Conservation (phyloP, 2,113 vertebrate species). For the Peromyscus leucopus region DNA sequence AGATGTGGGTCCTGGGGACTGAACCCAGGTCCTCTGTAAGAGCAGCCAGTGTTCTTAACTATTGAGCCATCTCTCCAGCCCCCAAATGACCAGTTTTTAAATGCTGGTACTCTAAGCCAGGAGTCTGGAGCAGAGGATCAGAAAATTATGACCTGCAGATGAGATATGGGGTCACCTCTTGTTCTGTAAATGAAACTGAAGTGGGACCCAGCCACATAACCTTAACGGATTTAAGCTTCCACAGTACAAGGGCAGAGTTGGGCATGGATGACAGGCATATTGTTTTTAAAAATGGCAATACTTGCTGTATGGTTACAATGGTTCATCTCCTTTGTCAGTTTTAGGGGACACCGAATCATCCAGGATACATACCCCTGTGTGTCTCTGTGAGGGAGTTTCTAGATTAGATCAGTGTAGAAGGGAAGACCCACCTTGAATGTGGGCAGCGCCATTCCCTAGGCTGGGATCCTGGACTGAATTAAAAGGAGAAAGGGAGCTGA, state of each 20-base stretch:
- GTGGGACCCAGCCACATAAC: accelerated
- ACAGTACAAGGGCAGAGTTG: no score
- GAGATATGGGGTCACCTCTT: no score
- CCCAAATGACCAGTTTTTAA: neutral
- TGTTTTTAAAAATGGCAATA: neutral
- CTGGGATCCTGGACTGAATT: no score
- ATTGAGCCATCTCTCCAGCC: neutral
- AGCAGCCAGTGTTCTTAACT: neutral
- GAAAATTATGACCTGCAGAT: neutral
- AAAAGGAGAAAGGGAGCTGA: neutral
- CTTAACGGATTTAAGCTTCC: no score
- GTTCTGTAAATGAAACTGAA: neutral
- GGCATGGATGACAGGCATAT: no score
- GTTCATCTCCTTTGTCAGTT: neutral
- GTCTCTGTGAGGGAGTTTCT: neutral
- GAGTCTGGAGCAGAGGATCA: neutral
- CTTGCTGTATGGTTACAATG: neutral
- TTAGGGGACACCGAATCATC: neutral
- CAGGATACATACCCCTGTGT: neutral
- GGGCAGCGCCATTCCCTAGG: neutral
- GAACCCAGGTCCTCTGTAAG: neutral
- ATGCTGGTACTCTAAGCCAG: neutral
- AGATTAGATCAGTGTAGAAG: neutral
- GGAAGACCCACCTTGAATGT: no score
- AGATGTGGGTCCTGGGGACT: neutral